These are phyloP conservation scores for Hoplodrina blanda DNA, from an alignment of 2,888 invertebrate genomes.

Conservation along the genomic window DNA sequence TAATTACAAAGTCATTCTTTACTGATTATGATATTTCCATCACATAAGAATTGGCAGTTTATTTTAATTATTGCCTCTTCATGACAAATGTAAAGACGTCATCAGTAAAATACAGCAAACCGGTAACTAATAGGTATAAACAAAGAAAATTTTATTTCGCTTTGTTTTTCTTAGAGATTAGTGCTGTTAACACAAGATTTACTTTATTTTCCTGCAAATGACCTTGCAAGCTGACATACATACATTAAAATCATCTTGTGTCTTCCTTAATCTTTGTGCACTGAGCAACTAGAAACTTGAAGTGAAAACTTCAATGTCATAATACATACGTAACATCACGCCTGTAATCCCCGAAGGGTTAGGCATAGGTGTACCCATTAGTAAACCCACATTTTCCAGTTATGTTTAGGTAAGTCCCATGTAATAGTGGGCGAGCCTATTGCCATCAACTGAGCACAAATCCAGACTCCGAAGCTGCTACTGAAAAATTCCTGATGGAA, in stretches of 20 bases:
- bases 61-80: neutral
- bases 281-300: too few species aligned
- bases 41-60: neutral
- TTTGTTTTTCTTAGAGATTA: slow-evolving; percentile 18
- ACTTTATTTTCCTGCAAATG: slow-evolving; percentile 30
- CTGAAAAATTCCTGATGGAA: too few species aligned
- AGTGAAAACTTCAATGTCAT: too few species aligned
- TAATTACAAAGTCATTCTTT: slow-evolving; percentile 26
- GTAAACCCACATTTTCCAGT: too few species aligned
- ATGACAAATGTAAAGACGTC: neutral
- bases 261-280: slow-evolving; percentile 7
- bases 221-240: slow-evolving; percentile 18
- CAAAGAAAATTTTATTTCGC: slow-evolving; percentile 6
- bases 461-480: too few species aligned
- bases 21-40: slow-evolving; percentile 1
- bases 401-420: too few species aligned
- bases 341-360: too few species aligned
- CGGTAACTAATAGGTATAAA: slow-evolving; percentile 12
- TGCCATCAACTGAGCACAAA: too few species aligned
- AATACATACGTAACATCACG: too few species aligned
- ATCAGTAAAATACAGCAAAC: neutral
- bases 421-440: too few species aligned
- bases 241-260: slow-evolving; percentile 2
- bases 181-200: neutral
- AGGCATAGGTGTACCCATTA: too few species aligned